Base-by-base conservation (phyloP, 1,140 invertebrate species). In the Wasmannia auropunctata region DNA sequence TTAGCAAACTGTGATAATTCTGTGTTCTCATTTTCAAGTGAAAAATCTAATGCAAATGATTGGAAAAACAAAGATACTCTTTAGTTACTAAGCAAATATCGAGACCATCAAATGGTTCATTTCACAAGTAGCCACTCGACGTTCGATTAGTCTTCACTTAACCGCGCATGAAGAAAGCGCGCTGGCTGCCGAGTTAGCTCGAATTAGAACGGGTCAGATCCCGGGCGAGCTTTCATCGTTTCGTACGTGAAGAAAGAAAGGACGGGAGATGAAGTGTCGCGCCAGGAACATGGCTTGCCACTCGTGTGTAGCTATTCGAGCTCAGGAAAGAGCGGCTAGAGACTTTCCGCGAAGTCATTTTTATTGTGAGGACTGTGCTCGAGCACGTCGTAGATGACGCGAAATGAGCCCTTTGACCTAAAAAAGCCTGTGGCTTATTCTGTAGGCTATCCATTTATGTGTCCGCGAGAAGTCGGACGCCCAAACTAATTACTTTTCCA, bases 331-430 rank as follows among this genome's bases (percentile, higher is more conserved):
- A 67, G 67, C 58, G 63, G 65, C 43, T 31, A 25, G 63, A 60
- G 72, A 72, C 76, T 88, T 87, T 84, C 60, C 85, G 72, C 85
- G 72, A 67, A 69, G 74, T 87, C 88, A 89, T 89, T 90, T 90
- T 90, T 90, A 90, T 90, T 90, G 88, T 84, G 80, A 87, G 56
- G 5, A 28, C 88, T 65, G 88, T 58, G 56, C 87, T 90, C 74
- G 88, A 87, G 88, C 49, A 60, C 51, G 60, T 85, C 85, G 85
- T 63, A 79, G 85, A 89, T 87, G 88, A 89, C 85, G 85, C 72
- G 85, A 86, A 87, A 90, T 80, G 77, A 89, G 83, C 65, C 63
- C 85, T 90, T 87, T 89, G 88, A 89, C 88, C 88, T 79, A 67
- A 65, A 89, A 63, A 62, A 62, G 28, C 54, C 81, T 62, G 85